phyloP scores from a whole-genome alignment of 1,140 invertebrate species.

The Lysiphlebus fabarum region DNA sequence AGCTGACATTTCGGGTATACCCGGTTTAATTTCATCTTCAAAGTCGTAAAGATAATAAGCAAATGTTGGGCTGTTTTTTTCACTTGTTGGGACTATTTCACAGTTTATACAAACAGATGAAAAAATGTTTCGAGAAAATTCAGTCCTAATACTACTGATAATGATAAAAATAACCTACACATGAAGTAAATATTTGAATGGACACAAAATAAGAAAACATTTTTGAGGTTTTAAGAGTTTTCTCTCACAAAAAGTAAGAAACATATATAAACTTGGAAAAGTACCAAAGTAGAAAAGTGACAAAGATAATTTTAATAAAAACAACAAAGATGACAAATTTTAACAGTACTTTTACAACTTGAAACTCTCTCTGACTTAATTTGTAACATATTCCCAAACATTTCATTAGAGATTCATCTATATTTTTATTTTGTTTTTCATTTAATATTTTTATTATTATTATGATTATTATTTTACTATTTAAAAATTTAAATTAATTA shows the following conservation, averaged over 20 bases:
- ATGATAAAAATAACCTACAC: background rate
- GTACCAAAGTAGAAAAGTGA: conserved; percentile 58
- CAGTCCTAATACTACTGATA: background rate
- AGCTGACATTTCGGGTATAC: conserved; percentile 53
- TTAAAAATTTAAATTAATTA: too few species aligned
- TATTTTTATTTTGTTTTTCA: too few species aligned
- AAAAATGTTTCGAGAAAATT: background rate
- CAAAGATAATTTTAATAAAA: conserved; percentile 60
- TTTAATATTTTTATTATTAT: too few species aligned
- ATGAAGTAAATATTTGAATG: conserved; percentile 2
- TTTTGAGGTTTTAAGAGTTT: conserved; percentile 21
- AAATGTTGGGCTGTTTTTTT: conserved; percentile 39
- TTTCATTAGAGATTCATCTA: too few species aligned
- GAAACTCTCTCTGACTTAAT: conserved; percentile 48
- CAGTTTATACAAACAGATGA: background rate
- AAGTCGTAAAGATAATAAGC: conserved; percentile 58
- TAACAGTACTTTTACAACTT: conserved; percentile 9
- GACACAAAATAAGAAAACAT: conserved; percentile 5
- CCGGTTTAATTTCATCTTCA: conserved; percentile 57
- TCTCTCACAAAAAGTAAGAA: conserved; percentile 45
- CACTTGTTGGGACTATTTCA: conserved; percentile 21
- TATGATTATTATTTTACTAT: too few species aligned
- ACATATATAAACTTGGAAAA: conserved; percentile 56
- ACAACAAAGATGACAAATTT: conserved; percentile 38
- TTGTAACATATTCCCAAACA: conserved; percentile 53